phyloP scores from a whole-genome alignment of 2,888 invertebrate species.

The Mythimna impura region DNA sequence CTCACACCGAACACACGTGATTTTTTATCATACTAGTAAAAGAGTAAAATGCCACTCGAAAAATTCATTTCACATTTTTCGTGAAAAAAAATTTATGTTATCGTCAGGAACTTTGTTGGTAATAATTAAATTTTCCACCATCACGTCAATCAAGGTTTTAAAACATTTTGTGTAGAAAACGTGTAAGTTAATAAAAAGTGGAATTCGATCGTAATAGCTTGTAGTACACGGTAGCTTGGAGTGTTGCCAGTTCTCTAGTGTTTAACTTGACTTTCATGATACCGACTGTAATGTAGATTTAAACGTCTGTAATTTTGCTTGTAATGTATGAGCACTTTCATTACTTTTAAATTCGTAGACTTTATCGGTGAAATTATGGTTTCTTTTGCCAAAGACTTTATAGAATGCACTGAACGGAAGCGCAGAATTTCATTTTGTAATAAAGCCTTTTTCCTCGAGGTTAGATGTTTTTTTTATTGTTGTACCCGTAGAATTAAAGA shows the following conservation, averaged over 20 bases:
- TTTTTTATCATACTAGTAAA: conserved; percentile 22
- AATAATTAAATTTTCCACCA: conserved; percentile 44
- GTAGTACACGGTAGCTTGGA: conserved; percentile 71
- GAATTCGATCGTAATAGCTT: conserved; percentile 65
- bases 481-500: conserved; percentile 8
- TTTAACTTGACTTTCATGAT: conserved; percentile 69
- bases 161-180: conserved; percentile 42
- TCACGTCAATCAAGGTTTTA: conserved; percentile 22
- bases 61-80: conserved; percentile 40
- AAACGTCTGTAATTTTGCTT: conserved; percentile 60
- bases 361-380: conserved; percentile 60
- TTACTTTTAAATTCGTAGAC: conserved; percentile 58
- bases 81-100: conserved; percentile 28
- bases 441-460: conserved; percentile 11
- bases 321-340: conserved; percentile 56
- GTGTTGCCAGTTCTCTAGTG: conserved; percentile 70
- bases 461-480: conserved; percentile 20
- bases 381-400: conserved; percentile 50
- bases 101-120: conserved; percentile 40
- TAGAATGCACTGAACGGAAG: conserved; percentile 23
- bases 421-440: conserved; percentile 26
- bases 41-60: conserved; percentile 20
- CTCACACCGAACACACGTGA: not conserved
- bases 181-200: conserved; percentile 41
- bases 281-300: conserved; percentile 65